Conservation (phyloP, 2,113 vertebrate genomes). For the Sigmodon hispidus region DNA sequence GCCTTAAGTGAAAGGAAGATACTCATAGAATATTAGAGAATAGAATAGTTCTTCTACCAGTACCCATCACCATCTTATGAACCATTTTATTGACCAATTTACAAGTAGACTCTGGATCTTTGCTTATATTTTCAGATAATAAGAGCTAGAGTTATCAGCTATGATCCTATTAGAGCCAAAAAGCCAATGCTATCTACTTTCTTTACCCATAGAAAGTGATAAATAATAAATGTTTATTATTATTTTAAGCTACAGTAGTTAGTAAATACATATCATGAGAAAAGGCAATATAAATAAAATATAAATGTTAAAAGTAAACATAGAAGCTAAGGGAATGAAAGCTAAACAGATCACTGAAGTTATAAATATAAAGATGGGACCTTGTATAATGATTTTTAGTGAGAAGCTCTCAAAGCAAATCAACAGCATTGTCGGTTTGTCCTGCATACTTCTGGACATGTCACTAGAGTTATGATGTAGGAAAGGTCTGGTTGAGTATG, state of each 20-base stretch:
- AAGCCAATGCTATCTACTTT: not conserved
- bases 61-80: not conserved
- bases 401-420: not conserved
- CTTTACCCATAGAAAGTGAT: not conserved
- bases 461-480: not conserved
- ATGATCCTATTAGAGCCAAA: not conserved
- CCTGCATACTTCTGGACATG: not conserved
- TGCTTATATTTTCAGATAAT: not conserved
- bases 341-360: not conserved
- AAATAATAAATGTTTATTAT: not conserved
- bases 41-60: not conserved
- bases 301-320: not conserved
- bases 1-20: not conserved
- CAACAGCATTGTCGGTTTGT: not conserved
- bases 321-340: not conserved
- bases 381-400: not conserved
- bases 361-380: not conserved
- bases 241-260: constrained; percentile 8
- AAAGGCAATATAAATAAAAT: constrained; percentile 1
- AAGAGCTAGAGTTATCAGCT: not conserved
- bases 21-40: not conserved
- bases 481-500: not conserved
- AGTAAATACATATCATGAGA: not conserved
- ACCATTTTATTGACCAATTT: not conserved
- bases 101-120: not conserved